phyloP scores from a whole-genome alignment of 2,888 invertebrate species.

The Mantis religiosa region DNA sequence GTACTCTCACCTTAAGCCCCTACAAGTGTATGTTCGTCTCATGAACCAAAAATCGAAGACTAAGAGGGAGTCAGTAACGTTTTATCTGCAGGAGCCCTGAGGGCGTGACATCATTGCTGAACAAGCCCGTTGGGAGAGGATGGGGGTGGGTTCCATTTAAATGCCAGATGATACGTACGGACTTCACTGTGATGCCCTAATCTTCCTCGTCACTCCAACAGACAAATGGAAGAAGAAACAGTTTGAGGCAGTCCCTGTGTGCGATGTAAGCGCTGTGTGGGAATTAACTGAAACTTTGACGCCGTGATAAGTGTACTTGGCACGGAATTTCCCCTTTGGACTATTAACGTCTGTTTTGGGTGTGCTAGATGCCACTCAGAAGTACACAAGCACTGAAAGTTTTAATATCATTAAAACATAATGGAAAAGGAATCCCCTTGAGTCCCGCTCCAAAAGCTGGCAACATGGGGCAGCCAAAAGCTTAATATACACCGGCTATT shows the following conservation, averaged over 20 bases:
- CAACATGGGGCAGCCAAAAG: too few relatives aligned
- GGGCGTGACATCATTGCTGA: background rate
- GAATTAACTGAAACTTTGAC: background rate
- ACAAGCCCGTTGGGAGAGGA: background rate
- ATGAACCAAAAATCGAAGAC: background rate
- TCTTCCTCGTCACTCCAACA: background rate
- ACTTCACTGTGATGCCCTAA: background rate
- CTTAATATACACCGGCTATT: too few relatives aligned
- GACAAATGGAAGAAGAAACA: background rate
- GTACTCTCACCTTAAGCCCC: background rate
- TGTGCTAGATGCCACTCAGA: background rate
- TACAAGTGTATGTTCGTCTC: background rate
- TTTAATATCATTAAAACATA: background rate
- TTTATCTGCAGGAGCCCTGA: background rate
- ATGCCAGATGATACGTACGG: slow-evolving; percentile 3
- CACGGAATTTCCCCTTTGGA: background rate
- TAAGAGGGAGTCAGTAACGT: background rate
- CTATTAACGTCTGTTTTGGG: background rate
- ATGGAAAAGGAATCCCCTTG: background rate
- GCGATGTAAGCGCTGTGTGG: background rate
- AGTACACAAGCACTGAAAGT: background rate
- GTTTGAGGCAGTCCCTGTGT: background rate
- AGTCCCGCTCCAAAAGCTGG: too few relatives aligned
- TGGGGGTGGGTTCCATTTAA: slow-evolving; percentile 4
- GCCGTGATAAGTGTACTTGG: background rate